Conservation (phyloP, 2,797 vertebrate species). For the Rhabdomys pumilio region DNA sequence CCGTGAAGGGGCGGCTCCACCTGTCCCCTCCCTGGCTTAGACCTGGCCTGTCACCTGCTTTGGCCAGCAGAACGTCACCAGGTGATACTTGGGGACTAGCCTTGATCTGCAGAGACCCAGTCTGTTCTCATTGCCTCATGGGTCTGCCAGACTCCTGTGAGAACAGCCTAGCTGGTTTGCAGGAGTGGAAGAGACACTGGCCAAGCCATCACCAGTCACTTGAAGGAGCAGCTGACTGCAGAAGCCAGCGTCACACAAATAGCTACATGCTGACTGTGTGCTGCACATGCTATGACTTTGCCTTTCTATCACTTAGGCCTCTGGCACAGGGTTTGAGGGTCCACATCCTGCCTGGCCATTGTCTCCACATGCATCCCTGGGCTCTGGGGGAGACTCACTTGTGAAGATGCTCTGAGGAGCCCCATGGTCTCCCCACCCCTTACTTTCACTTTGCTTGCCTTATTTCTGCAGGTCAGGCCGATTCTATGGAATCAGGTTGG, state of each 20-base stretch:
- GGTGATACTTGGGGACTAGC: neutral
- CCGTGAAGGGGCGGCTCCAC: neutral
- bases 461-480: conserved; percentile 50
- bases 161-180: neutral
- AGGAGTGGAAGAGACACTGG: neutral
- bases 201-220: neutral
- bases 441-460: conserved; percentile 47
- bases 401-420: neutral
- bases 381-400: neutral
- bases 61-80: neutral
- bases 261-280: neutral
- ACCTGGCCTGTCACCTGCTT: neutral
- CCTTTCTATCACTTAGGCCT: neutral
- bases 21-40: accelerated
- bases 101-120: neutral
- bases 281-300: neutral
- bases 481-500: conserved; percentile 58
- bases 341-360: neutral
- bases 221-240: neutral
- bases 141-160: neutral
- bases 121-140: neutral
- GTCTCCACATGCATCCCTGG: neutral
- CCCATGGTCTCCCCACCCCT: neutral
- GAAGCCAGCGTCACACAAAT: neutral
- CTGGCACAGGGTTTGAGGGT: neutral